Evolutionary conservation across 2,113 vertebrate species (phyloP).

Genomic region (Rafetus swinhoei): DNA sequence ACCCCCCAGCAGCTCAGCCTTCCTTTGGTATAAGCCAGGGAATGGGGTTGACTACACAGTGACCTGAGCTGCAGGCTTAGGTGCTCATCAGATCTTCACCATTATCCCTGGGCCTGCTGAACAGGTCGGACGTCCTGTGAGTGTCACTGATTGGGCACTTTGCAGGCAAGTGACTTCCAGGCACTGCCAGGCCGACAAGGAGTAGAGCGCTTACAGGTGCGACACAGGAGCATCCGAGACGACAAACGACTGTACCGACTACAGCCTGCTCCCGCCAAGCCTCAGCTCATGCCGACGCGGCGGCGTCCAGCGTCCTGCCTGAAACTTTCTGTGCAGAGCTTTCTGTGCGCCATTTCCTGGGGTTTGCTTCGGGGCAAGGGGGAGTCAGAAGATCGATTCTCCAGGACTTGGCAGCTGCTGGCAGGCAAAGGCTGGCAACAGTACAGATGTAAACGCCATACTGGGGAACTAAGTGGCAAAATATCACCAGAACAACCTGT

Average conservation of each 20-base stretch:
- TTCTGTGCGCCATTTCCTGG: neutral
- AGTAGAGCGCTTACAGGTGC: fast-evolving
- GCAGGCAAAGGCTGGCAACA: neutral
- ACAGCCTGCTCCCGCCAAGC: too few relatives aligned
- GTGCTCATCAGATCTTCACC: fast-evolving
- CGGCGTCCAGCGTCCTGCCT: neutral
- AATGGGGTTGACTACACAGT: neutral
- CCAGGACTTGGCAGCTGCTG: neutral
- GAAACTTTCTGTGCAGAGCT: neutral
- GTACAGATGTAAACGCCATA: neutral
- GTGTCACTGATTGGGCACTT: fast-evolving
- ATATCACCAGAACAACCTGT: neutral
- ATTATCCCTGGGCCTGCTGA: too few relatives aligned
- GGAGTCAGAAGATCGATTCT: neutral
- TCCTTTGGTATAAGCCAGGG: neutral
- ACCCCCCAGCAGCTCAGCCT: neutral
- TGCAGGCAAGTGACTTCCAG: neutral
- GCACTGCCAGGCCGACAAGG: fast-evolving
- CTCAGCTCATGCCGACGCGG: too few relatives aligned
- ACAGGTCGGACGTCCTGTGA: neutral
- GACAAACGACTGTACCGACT: too few relatives aligned
- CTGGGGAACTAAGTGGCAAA: neutral
- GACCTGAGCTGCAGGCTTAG: fast-evolving
- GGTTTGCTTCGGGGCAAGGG: neutral
- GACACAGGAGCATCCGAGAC: fast-evolving